Percentiles rank a stretch among this genome's conserved stretches.
Conservation (phyloP, 2,797 vertebrate genomes). For the Anabas testudineus region DNA sequence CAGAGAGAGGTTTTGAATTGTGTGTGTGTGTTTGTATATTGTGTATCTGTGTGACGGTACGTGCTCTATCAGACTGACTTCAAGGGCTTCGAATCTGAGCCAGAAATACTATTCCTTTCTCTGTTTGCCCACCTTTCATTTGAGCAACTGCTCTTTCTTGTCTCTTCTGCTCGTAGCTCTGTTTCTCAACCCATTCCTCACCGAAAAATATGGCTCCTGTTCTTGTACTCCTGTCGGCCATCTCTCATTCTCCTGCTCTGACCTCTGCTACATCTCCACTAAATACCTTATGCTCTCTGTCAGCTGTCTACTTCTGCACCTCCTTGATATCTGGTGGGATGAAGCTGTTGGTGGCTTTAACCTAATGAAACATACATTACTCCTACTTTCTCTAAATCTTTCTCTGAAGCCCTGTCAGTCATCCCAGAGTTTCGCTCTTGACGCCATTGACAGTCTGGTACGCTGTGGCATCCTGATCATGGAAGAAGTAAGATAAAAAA, state of each 20-base stretch:
- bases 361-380: conserved; percentile 27
- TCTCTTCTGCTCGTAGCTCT: conserved; percentile 50
- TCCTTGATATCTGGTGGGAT: conserved; percentile 45
- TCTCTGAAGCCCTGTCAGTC: conserved; percentile 89
- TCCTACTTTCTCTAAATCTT: conserved; percentile 3
- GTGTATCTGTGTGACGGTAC: conserved; percentile 23
- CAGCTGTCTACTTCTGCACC: conserved; percentile 53
- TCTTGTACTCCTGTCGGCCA: conserved; percentile 33
- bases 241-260: conserved; percentile 52
- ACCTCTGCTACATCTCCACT: conserved; percentile 56
- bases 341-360: conserved; percentile 47
- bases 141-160: conserved; percentile 60
- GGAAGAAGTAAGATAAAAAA: conserved; percentile 87
- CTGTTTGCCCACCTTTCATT: conserved; percentile 68
- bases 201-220: conserved; percentile 35
- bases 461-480: conserved; percentile 89
- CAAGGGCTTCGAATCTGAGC: conserved; percentile 63
- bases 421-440: conserved; percentile 82
- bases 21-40: conserved; percentile 39
- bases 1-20: conserved; percentile 53
- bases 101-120: conserved; percentile 65
- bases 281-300: conserved; percentile 44
- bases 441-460: conserved; percentile 91
- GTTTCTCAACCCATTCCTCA: conserved; percentile 54
- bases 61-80: conserved; percentile 66